phyloP scores from a whole-genome alignment of 2,888 invertebrate species.

The Lumbricus terrestris region DNA sequence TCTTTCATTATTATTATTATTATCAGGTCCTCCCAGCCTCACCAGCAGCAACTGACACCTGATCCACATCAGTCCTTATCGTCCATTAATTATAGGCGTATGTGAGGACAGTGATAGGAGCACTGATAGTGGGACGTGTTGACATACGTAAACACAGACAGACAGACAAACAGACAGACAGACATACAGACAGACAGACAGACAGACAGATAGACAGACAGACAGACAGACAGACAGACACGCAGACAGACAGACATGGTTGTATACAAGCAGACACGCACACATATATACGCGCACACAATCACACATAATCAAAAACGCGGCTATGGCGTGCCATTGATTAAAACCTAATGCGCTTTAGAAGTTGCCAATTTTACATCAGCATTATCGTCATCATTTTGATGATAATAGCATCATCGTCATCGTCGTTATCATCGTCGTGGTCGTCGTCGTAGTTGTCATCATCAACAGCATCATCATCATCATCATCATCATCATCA shows the following conservation, averaged over 20 bases:
- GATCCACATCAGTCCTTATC: not conserved
- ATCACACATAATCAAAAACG: no score
- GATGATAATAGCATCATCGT: constrained; percentile 5
- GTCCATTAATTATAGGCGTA: not conserved
- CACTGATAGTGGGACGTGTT: no score
- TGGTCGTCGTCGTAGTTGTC: not conserved
- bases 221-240: no score
- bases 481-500: constrained; percentile 7
- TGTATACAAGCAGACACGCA: no score
- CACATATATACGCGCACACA: no score
- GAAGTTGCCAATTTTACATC: not conserved
- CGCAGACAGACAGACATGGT: no score
- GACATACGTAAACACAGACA: no score
- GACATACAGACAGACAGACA: no score
- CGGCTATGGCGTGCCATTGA: no score
- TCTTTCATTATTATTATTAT: not conserved
- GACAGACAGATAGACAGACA: no score
- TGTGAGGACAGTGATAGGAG: no score
- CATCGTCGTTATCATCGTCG: constrained; percentile 4
- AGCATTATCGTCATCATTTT: not conserved
- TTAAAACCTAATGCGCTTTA: not conserved
- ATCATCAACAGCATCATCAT: constrained; percentile 8
- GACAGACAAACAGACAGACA: no score
- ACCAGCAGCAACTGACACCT: not conserved
- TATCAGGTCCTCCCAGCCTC: not conserved